Percentiles rank a stretch among this genome's conserved stretches.
Evolutionary conservation across 2,888 invertebrate species (phyloP).

Genomic region (Calameuta filiformis): DNA sequence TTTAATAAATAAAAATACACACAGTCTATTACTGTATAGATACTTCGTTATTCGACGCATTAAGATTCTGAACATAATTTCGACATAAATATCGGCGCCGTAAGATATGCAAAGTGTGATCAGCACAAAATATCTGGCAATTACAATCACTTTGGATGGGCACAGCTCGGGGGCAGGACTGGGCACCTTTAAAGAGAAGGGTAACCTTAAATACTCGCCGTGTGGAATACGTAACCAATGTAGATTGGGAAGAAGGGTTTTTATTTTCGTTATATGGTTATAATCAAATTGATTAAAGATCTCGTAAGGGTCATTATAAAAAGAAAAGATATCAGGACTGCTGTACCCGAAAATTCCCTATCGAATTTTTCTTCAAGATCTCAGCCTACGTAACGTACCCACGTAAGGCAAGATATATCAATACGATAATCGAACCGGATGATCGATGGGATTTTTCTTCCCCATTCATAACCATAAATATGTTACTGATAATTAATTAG

Average conservation of each 20-base stretch:
- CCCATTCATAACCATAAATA: conserved; percentile 31
- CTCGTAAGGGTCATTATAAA: neutral
- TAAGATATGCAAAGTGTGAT: conserved; percentile 46
- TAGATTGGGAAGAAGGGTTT: neutral
- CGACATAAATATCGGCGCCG: conserved; percentile 45
- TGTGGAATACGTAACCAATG: neutral
- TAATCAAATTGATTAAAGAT: neutral
- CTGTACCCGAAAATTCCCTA: neutral
- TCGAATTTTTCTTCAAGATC: neutral
- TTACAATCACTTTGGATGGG: conserved; percentile 45
- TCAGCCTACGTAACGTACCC: conserved; percentile 2
- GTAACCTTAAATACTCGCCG: neutral
- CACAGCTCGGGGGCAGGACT: conserved; percentile 23
- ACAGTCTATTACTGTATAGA: neutral
- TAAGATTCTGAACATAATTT: conserved; percentile 48
- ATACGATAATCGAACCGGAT: conserved; percentile 25
- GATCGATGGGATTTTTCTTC: conserved; percentile 30
- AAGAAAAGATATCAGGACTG: neutral
- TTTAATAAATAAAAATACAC: neutral
- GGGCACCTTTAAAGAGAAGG: neutral
- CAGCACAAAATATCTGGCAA: conserved; percentile 47
- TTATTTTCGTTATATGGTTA: neutral
- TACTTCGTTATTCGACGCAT: conserved; percentile 18
- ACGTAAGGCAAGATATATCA: conserved; percentile 26
- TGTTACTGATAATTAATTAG: conserved; percentile 25